These are phyloP conservation scores for Dunckerocampus dactyliophorus DNA, from an alignment of 2,113 vertebrate species.

Conservation along the genomic window DNA sequence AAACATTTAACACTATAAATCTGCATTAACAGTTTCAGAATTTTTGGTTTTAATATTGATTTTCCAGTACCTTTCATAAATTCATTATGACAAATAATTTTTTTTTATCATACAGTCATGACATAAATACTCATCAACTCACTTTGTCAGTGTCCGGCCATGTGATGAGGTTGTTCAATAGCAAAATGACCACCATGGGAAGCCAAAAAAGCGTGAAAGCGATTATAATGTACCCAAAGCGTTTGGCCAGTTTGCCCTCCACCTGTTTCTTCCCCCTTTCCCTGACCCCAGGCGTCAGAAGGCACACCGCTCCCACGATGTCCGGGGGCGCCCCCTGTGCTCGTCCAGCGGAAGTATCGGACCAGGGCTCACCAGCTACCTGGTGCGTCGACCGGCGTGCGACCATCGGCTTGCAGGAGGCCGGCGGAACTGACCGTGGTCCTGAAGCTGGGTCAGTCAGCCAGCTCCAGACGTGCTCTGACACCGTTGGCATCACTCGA, in stretches of 20 bases:
- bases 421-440: background rate
- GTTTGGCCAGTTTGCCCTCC: constrained; percentile 62
- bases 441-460: constrained; percentile 8
- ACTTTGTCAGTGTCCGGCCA: constrained; percentile 32
- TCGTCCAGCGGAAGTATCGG: background rate
- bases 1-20: background rate
- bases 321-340: constrained; percentile 15
- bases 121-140: constrained; percentile 16
- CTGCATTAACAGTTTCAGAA: background rate
- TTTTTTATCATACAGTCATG: background rate
- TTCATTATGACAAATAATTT: background rate
- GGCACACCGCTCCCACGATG: constrained; percentile 59
- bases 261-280: constrained; percentile 55
- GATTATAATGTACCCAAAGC: constrained; percentile 64
- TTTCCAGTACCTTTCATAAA: background rate
- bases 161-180: constrained; percentile 35
- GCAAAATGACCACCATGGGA: constrained; percentile 54
- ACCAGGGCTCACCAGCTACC: constrained; percentile 12
- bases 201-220: constrained; percentile 61
- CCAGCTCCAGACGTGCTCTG: constrained; percentile 21
- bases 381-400: constrained; percentile 6
- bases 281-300: constrained; percentile 48
- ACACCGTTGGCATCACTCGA: constrained; percentile 34
- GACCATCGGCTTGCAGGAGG: background rate
- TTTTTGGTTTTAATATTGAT: background rate